Conservation (phyloP, 2,888 invertebrate genomes). For the Stenotaenia linearis region DNA sequence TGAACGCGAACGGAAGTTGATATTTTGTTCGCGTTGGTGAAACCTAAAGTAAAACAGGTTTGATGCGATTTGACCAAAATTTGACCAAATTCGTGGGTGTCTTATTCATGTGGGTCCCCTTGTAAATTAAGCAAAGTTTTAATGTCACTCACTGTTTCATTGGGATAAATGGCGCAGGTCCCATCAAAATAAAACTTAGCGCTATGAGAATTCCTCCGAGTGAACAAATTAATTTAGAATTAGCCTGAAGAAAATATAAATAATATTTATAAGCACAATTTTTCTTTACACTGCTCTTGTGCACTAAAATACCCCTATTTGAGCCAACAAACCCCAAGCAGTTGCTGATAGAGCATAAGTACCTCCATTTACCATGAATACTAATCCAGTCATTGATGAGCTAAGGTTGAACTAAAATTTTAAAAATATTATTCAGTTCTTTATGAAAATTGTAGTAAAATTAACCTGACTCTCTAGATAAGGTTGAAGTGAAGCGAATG, state of each 20-base stretch:
- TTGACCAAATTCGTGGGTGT: no score
- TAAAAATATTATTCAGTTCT: no score
- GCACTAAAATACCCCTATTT: slow-evolving; percentile 53
- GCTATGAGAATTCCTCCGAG: slow-evolving; percentile 62
- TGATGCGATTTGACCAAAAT: no score
- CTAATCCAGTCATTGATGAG: slow-evolving; percentile 65
- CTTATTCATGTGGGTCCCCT: no score
- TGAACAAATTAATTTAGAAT: slow-evolving; percentile 63
- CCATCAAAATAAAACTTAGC: slow-evolving; percentile 65
- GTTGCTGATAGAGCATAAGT: slow-evolving; percentile 74
- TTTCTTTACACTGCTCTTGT: no score
- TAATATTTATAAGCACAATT: not conserved
- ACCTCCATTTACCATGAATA: slow-evolving; percentile 79
- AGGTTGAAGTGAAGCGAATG: slow-evolving; percentile 80
- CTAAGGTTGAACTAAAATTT: slow-evolving; percentile 40
- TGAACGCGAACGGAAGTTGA: no score
- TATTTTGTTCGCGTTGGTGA: no score
- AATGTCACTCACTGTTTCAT: slow-evolving; percentile 20
- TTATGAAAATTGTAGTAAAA: no score
- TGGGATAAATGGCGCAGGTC: slow-evolving; percentile 70
- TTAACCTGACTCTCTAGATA: slow-evolving; percentile 57
- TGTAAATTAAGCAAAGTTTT: no score
- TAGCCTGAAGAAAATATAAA: slow-evolving; percentile 43
- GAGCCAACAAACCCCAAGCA: slow-evolving; percentile 72
- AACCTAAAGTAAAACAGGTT: no score